Evolutionary conservation across 1,140 invertebrate species (phyloP).

Genomic region (Lerema accius): DNA sequence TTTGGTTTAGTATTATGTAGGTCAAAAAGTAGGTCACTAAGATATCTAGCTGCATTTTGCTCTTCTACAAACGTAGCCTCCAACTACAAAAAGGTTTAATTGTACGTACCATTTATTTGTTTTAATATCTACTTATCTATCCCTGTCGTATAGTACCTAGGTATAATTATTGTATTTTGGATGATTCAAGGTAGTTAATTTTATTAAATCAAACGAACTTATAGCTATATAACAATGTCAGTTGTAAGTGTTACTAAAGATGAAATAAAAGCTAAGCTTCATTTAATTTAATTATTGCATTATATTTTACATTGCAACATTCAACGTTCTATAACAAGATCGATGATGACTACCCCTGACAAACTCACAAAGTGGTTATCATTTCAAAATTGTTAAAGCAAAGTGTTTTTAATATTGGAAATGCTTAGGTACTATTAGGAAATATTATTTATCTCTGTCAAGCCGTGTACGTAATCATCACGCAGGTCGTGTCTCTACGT

Average conservation of each 20-base stretch:
- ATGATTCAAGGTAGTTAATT: background rate
- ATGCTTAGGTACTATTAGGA: background rate
- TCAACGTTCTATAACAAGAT: conserved; percentile 22
- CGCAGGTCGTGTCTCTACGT: conserved; percentile 8
- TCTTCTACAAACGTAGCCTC: conserved; percentile 39
- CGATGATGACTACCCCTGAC: too few relatives aligned
- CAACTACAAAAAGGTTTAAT: conserved; percentile 26
- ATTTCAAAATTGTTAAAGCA: too few relatives aligned
- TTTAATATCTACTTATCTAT: too few relatives aligned
- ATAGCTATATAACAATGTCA: background rate
- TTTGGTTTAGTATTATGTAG: conserved; percentile 49
- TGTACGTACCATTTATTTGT: too few relatives aligned
- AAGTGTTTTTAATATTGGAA: background rate
- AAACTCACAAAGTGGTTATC: too few relatives aligned
- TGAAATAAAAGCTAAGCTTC: conserved; percentile 8
- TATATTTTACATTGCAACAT: conserved; percentile 40
- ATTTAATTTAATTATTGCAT: conserved; percentile 60
- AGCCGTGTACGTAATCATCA: conserved; percentile 16
- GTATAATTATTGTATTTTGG: too few relatives aligned
- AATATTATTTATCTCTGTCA: conserved; percentile 8
- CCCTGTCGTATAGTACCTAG: too few relatives aligned
- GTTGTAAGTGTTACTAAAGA: conserved; percentile 24
- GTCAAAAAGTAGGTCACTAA: conserved; percentile 63
- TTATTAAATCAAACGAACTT: too few relatives aligned
- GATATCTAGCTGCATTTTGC: conserved; percentile 51